phyloP scores from a whole-genome alignment of 2,113 vertebrate genomes.

The Engraulis encrasicolus region DNA sequence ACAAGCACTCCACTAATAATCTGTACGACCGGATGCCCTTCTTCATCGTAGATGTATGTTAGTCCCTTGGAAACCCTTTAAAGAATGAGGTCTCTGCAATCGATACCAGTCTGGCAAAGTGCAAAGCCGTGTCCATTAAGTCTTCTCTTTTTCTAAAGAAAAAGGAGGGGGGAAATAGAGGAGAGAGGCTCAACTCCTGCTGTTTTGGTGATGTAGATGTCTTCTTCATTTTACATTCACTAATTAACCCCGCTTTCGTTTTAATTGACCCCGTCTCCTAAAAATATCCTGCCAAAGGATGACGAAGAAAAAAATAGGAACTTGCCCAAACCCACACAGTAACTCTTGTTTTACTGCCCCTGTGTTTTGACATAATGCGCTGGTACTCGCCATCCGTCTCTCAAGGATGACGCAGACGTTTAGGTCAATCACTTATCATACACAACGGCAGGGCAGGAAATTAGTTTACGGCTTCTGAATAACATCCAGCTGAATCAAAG shows the following conservation, averaged over 20 bases:
- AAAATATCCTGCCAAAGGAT: conserved; percentile 58
- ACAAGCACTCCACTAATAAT: not conserved
- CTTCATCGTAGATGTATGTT: not conserved
- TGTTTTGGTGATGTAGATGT: conserved; percentile 56
- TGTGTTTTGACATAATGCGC: not conserved
- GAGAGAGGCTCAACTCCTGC: conserved; percentile 50
- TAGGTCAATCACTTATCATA: not conserved
- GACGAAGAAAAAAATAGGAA: conserved; percentile 53
- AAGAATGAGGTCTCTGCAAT: conserved; percentile 59
- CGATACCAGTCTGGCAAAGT: conserved; percentile 64
- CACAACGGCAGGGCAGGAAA: not conserved
- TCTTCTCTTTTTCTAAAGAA: conserved; percentile 55
- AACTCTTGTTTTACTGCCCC: not conserved
- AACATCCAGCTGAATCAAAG: not conserved
- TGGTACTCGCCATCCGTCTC: too few relatives aligned
- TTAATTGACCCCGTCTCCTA: conserved; percentile 60
- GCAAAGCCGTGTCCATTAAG: conserved; percentile 56
- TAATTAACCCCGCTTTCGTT: conserved; percentile 61
- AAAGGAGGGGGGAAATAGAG: conserved; percentile 12
- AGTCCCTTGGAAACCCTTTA: conserved; percentile 49
- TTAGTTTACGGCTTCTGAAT: not conserved
- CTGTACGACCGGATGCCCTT: not conserved
- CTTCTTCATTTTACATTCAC: conserved; percentile 66
- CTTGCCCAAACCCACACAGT: conserved; percentile 41
- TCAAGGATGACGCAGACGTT: not conserved